Conservation (phyloP, 2,797 vertebrate species). For the Lutjanus campechanus region DNA sequence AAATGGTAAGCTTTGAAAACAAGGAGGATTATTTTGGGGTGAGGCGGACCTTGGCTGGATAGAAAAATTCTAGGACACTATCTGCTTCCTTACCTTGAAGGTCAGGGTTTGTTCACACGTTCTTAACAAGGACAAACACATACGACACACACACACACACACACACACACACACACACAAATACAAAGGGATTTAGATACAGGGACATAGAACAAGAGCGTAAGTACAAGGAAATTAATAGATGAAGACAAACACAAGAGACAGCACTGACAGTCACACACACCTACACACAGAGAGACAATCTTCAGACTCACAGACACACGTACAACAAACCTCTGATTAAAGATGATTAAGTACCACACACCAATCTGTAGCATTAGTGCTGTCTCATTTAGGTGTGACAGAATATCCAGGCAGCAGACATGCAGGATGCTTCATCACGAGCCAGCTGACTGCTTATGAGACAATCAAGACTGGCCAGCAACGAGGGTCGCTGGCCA, state of each 20-base stretch:
- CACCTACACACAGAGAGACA: conserved; percentile 9
- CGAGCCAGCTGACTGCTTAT: background rate
- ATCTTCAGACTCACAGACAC: conserved; percentile 16
- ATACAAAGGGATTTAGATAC: conserved; percentile 9
- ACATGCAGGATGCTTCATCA: conserved; percentile 23
- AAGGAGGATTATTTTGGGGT: conserved; percentile 38
- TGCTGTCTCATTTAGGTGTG: conserved; percentile 42
- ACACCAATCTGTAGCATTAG: conserved; percentile 34
- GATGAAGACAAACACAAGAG: conserved; percentile 22
- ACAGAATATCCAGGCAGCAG: conserved; percentile 36
- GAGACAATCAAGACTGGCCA: background rate
- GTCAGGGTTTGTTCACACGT: conserved; percentile 52
- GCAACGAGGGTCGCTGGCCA: conserved; percentile 9
- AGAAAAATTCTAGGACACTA: conserved; percentile 31
- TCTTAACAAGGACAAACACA: conserved; percentile 42
- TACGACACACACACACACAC: conserved; percentile 11
- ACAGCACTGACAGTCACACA: background rate
- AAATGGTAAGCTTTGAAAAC: conserved; percentile 43
- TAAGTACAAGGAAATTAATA: conserved; percentile 9
- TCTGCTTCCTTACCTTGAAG: conserved; percentile 45
- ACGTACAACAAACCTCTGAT: conserved; percentile 28
- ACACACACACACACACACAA: conserved; percentile 14
- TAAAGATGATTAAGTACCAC: conserved; percentile 44
- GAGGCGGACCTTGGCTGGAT: conserved; percentile 24
- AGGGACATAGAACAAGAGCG: conserved; percentile 9